phyloP scores from a whole-genome alignment of 2,888 invertebrate genomes.

The Helleia helle region DNA sequence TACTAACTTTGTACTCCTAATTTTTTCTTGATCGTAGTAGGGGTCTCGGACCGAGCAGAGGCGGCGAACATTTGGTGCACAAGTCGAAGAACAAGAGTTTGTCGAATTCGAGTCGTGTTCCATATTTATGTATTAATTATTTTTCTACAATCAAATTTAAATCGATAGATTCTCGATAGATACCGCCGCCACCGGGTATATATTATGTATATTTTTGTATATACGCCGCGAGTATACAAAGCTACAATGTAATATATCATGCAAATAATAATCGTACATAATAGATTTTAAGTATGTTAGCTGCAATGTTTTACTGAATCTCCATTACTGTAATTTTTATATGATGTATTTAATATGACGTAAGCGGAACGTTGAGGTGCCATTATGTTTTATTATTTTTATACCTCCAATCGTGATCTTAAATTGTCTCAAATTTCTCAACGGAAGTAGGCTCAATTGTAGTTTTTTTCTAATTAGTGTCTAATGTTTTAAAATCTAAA shows the following conservation, averaged over 20 bases:
- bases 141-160: conserved; percentile 43
- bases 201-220: conserved; percentile 71
- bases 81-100: not conserved
- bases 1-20: not conserved
- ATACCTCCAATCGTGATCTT: conserved; percentile 27
- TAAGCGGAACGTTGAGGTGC: conserved; percentile 64
- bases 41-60: not conserved
- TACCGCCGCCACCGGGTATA: conserved; percentile 35
- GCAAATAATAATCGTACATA: conserved; percentile 43
- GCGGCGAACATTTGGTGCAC: not conserved
- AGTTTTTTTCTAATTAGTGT: conserved; percentile 8
- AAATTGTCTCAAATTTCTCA: conserved; percentile 5
- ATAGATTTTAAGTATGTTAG: conserved; percentile 37
- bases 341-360: conserved; percentile 60
- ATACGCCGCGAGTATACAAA: conserved; percentile 59
- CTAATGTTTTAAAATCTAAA: conserved; percentile 6
- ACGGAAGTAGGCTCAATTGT: conserved; percentile 7
- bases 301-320: conserved; percentile 61
- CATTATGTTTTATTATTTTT: conserved; percentile 63
- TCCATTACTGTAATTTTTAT: conserved; percentile 65
- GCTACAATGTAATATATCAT: conserved; percentile 59
- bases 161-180: conserved; percentile 23
- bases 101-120: conserved; percentile 27
- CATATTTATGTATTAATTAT: conserved; percentile 50
- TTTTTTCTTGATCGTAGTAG: not conserved